These are phyloP conservation scores for Rousettus leschenaultii DNA, from an alignment of 2,113 vertebrate species.

Conservation along the genomic window DNA sequence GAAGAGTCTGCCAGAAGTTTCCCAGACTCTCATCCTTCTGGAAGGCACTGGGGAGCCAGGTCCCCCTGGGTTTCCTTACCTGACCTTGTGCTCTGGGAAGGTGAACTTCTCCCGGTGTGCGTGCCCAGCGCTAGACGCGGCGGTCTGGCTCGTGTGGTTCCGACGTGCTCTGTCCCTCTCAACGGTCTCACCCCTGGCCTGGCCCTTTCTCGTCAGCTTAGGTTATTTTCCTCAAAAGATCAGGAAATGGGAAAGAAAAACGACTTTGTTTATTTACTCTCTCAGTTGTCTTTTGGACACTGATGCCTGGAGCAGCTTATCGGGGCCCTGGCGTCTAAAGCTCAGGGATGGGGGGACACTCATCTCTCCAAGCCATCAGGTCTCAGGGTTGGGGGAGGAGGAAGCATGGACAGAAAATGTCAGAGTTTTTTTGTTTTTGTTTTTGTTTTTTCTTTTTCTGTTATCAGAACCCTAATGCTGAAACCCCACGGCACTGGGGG, in stretches of 20 bases:
- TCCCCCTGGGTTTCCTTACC: not conserved
- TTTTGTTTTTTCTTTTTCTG: not conserved
- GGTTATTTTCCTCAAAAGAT: not conserved
- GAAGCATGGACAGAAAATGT: not conserved
- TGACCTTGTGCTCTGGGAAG: not conserved
- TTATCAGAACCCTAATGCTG: not conserved
- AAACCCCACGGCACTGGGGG: not conserved
- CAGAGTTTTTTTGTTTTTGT: not conserved
- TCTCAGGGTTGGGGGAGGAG: not conserved
- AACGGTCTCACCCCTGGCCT: not conserved
- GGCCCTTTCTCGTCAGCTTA: not conserved
- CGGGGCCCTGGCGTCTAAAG: not conserved
- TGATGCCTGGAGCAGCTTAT: constrained; percentile 9
- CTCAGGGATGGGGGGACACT: not conserved
- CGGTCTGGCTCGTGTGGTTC: not conserved
- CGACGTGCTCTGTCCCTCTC: not conserved
- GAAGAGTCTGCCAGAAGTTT: not conserved
- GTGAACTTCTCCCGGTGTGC: not conserved
- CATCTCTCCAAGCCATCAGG: not conserved
- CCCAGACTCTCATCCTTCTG: not conserved
- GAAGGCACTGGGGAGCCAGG: not conserved
- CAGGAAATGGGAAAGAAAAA: constrained; percentile 56
- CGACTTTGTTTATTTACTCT: constrained; percentile 24
- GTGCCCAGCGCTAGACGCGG: not conserved
- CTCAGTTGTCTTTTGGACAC: constrained; percentile 15